A percentile compares a stretch with the other conserved stretches of the same genome.
Conservation (phyloP, 2,113 vertebrate species). For the Spheniscus mendiculus region DNA sequence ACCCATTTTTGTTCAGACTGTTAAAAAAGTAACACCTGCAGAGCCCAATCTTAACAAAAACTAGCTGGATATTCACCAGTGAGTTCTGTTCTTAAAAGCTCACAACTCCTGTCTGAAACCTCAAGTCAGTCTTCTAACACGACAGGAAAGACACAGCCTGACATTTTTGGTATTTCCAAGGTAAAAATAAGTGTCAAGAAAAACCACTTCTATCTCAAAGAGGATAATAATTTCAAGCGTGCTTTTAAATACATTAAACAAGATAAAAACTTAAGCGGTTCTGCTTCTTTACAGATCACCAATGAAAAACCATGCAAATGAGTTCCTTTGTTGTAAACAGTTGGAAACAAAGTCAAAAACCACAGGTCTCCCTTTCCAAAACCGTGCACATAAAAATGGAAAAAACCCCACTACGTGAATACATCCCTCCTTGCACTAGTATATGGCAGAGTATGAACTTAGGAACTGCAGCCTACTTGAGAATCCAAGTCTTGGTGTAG, state of each 20-base stretch:
- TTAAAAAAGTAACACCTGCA: not conserved
- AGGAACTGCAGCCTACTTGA: not conserved
- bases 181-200: not conserved
- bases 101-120: not conserved
- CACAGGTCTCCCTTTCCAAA: not conserved
- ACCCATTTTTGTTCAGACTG: not conserved
- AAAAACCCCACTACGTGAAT: accelerated
- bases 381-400: not conserved
- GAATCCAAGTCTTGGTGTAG: not conserved
- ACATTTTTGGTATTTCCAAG: not conserved
- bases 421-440: not conserved
- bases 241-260: not conserved
- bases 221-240: not conserved
- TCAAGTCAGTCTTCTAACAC: not conserved
- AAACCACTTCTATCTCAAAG: not conserved
- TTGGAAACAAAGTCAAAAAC: not conserved
- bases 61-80: not conserved
- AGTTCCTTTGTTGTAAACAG: not conserved
- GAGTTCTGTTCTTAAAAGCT: not conserved
- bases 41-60: not conserved
- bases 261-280: not conserved
- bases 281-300: not conserved
- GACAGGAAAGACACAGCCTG: not conserved
- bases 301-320: not conserved
- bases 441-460: not conserved